These are phyloP conservation scores for Pseudochirops corinnae DNA, from an alignment of 2,797 vertebrate species.

Conservation along the genomic window DNA sequence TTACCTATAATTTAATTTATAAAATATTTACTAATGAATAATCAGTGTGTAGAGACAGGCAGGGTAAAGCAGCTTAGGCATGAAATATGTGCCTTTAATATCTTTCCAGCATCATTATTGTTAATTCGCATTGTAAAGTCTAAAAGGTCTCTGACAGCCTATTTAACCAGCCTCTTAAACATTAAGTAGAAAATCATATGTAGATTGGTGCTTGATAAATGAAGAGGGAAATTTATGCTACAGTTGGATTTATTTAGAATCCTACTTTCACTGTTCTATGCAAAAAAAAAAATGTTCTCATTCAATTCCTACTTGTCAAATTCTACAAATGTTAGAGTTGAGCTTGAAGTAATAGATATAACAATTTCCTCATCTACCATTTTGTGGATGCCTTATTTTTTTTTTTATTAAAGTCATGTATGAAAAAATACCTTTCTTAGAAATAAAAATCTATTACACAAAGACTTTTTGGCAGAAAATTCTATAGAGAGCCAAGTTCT, in stretches of 20 bases:
- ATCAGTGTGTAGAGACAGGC: not conserved
- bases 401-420: conserved; percentile 64
- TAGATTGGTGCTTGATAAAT: conserved; percentile 38
- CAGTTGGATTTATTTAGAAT: conserved; percentile 49
- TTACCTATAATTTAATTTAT: not conserved
- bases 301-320: conserved; percentile 59
- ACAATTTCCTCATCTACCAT: conserved; percentile 47
- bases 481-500: not conserved
- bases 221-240: conserved; percentile 49
- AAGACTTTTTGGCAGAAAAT: conserved; percentile 68
- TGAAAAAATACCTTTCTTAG: conserved; percentile 44
- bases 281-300: not conserved
- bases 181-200: not conserved
- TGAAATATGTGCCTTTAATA: not conserved
- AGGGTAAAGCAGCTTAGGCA: not conserved
- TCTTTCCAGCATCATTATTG: not conserved
- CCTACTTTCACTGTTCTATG: conserved; percentile 48
- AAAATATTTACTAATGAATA: conserved; percentile 3
- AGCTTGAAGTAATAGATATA: conserved; percentile 46
- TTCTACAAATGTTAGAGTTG: conserved; percentile 10
- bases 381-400: conserved; percentile 13
- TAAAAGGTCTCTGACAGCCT: conserved; percentile 19
- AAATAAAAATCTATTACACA: conserved; percentile 1
- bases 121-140: not conserved
- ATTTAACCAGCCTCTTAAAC: conserved; percentile 55